Evolutionary conservation across 2,888 invertebrate species (phyloP).

Genomic region (Chymomyza fuscimana): DNA sequence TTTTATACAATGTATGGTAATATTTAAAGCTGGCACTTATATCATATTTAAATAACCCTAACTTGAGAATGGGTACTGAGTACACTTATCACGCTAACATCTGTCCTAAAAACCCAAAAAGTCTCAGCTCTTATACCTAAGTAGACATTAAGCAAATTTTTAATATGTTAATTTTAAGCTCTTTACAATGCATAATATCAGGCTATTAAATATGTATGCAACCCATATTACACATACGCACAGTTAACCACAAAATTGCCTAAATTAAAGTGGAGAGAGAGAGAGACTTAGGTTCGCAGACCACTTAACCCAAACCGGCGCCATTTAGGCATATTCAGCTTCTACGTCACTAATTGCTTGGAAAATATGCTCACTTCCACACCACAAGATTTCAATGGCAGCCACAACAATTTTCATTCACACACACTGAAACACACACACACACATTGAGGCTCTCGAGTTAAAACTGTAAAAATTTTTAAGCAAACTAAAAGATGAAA

Average conservation of each 20-base stretch:
- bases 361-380: conserved; percentile 68
- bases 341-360: conserved; percentile 63
- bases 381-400: conserved; percentile 27
- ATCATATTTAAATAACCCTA: too few relatives aligned
- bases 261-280: neutral
- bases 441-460: neutral
- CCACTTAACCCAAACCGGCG: neutral
- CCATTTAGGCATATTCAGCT: conserved; percentile 16
- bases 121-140: neutral
- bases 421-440: neutral
- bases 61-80: too few relatives aligned
- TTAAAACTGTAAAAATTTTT: conserved; percentile 9
- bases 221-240: conserved; percentile 24
- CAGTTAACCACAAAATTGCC: conserved; percentile 20
- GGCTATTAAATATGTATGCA: neutral
- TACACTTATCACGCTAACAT: too few relatives aligned
- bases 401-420: conserved; percentile 1
- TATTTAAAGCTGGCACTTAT: too few relatives aligned
- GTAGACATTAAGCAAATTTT: neutral
- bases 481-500: neutral
- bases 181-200: neutral
- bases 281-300: conserved; percentile 9
- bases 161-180: neutral
- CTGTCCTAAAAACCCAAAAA: neutral
- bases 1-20: too few relatives aligned